These are phyloP conservation scores for Aromia moschata DNA, from an alignment of 2,888 invertebrate genomes.

Conservation along the genomic window DNA sequence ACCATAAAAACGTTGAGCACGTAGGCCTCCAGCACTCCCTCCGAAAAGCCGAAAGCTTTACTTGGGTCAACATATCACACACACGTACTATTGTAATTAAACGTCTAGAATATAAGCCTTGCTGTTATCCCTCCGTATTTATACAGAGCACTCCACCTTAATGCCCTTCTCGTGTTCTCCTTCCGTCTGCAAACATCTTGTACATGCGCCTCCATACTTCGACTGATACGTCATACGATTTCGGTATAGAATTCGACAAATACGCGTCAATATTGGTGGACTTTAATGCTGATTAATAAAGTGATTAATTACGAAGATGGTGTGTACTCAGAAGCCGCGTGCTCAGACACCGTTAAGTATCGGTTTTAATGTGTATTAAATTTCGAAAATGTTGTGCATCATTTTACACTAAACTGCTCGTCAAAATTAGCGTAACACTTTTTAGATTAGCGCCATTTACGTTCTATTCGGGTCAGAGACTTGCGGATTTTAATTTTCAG, in stretches of 20 bases:
- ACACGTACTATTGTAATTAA: conserved; percentile 38
- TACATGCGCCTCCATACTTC: conserved; percentile 8
- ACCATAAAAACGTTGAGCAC: conserved; percentile 12
- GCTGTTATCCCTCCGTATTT: conserved; percentile 30
- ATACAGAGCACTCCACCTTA: conserved; percentile 40
- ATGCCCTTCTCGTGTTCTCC: conserved; percentile 45
- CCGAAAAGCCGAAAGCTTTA: conserved; percentile 24
- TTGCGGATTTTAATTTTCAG: no score
- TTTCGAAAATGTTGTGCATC: no score
- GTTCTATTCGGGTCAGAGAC: no score
- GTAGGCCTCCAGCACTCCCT: conserved; percentile 10
- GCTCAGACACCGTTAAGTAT: no score
- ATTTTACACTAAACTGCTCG: no score
- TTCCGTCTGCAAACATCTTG: conserved; percentile 26
- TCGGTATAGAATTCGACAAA: conserved; percentile 11
- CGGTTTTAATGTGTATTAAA: no score
- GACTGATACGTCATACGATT: conserved; percentile 19
- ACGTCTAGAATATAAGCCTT: conserved; percentile 34
- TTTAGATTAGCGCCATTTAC: no score
- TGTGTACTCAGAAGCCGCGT: no score
- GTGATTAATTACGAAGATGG: no score
- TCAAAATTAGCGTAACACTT: no score
- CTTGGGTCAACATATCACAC: conserved; percentile 38
- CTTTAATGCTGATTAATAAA: no score
- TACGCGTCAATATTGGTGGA: no score